Conservation (phyloP, 1,140 invertebrate species). For the Condylostylus longicornis region DNA sequence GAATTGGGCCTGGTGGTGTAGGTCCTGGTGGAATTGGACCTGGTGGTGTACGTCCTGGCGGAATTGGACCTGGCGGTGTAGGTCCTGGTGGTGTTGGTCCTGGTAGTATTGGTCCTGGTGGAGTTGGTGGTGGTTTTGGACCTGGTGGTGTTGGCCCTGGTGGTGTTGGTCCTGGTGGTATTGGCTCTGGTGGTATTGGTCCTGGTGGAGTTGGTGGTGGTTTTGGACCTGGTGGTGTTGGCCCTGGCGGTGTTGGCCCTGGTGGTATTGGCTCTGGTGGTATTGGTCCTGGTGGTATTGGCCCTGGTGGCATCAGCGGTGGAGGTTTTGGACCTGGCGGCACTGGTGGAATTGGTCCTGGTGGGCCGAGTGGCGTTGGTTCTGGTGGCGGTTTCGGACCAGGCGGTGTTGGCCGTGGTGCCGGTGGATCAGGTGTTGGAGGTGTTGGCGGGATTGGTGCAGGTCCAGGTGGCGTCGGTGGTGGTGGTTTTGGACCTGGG, state of each 20-base stretch:
- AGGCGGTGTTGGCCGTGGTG: constrained; percentile 3
- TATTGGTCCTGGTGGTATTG: background rate
- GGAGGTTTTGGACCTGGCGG: background rate
- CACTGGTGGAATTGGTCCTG: constrained; percentile 4
- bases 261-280: background rate
- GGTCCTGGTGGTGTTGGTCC: too few relatives aligned
- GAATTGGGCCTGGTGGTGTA: background rate
- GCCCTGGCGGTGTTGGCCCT: too few relatives aligned
- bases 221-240: too few relatives aligned
- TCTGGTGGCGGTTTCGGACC: constrained; percentile 3
- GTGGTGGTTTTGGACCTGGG: background rate
- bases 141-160: constrained; percentile 3
- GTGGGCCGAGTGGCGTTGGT: background rate
- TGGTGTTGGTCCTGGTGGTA: constrained; percentile 2
- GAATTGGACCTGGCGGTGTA: constrained; percentile 5
- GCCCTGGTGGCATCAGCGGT: constrained; percentile 1
- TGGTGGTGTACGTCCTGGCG: constrained; percentile 7
- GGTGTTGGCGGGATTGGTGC: constrained; percentile 7
- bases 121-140: constrained; percentile 6
- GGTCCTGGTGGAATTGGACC: constrained; percentile 3
- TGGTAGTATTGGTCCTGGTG: too few relatives aligned
- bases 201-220: constrained; percentile 5
- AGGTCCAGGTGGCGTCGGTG: background rate
- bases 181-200: background rate
- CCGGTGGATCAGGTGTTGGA: constrained; percentile 6